phyloP scores from a whole-genome alignment of 2,113 vertebrate genomes.

The Psilopsiagon aymara region DNA sequence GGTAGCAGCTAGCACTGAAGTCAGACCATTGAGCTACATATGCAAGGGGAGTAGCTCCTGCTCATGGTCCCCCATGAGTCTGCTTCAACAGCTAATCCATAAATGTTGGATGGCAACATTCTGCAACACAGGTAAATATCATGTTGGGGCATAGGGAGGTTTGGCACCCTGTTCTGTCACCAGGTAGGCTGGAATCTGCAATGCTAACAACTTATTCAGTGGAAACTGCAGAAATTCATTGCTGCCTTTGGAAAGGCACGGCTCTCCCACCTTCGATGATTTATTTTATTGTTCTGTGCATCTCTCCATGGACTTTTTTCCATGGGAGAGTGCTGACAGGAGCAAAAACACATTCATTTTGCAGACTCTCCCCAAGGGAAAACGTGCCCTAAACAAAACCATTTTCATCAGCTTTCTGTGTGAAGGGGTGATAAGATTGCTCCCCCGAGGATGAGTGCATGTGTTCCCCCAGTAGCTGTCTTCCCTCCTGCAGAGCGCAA shows the following conservation, averaged over 20 bases:
- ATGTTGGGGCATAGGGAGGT: background rate
- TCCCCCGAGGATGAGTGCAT: accelerated
- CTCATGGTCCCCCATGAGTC: accelerated
- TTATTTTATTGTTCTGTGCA: background rate
- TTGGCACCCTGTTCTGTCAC: background rate
- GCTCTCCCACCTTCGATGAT: background rate
- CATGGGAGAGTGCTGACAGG: background rate
- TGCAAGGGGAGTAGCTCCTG: accelerated
- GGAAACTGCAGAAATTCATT: background rate
- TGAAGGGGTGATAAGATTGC: background rate
- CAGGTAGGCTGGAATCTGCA: background rate
- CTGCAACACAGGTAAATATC: background rate
- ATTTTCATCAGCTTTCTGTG: background rate
- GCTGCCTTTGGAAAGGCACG: background rate
- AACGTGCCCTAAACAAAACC: background rate
- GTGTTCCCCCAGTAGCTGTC: conserved; percentile 5
- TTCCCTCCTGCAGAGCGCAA: background rate
- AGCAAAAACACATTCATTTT: background rate
- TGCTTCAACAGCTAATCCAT: background rate
- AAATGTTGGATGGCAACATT: background rate
- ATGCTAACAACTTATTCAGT: background rate
- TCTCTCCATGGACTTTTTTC: background rate
- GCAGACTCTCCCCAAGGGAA: conserved; percentile 18
- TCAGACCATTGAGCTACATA: accelerated
- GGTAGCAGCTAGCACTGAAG: background rate